Percentiles rank a stretch among this genome's conserved stretches.
Evolutionary conservation across 2,888 invertebrate genomes (phyloP).

Genomic region (Amphipyra berbera): DNA sequence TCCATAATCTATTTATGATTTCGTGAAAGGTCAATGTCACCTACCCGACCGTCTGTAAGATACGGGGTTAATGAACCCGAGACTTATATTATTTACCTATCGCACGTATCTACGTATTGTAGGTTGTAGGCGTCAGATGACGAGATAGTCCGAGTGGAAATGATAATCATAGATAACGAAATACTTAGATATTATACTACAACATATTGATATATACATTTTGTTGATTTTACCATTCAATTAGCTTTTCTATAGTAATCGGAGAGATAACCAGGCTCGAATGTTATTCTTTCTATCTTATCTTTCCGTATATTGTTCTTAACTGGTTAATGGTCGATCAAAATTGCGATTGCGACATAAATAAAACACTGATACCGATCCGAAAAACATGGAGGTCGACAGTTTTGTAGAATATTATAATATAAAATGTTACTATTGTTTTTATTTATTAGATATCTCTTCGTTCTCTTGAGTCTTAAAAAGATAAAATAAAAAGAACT

Average conservation of each 20-base stretch:
- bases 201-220: background rate
- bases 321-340: conserved; percentile 6
- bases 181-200: background rate
- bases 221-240: conserved; percentile 5
- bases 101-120: conserved; percentile 34
- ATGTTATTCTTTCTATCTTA: conserved; percentile 31
- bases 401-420: background rate
- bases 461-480: too few species aligned
- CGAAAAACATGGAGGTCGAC: background rate
- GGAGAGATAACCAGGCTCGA: conserved; percentile 16
- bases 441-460: too few species aligned
- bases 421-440: too few species aligned
- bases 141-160: conserved; percentile 27
- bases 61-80: conserved; percentile 63
- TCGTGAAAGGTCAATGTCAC: conserved; percentile 70
- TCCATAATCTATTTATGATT: conserved; percentile 54
- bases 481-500: too few species aligned
- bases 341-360: conserved; percentile 8
- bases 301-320: conserved; percentile 11
- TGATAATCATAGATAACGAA: conserved; percentile 35
- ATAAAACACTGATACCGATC: background rate
- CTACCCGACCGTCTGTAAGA: conserved; percentile 62
- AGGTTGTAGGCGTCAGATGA: conserved; percentile 34
- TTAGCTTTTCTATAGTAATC: conserved; percentile 11
- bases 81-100: conserved; percentile 55